These are phyloP conservation scores for Cyphomyrmex costatus DNA, from an alignment of 1,140 invertebrate genomes.

Conservation along the genomic window DNA sequence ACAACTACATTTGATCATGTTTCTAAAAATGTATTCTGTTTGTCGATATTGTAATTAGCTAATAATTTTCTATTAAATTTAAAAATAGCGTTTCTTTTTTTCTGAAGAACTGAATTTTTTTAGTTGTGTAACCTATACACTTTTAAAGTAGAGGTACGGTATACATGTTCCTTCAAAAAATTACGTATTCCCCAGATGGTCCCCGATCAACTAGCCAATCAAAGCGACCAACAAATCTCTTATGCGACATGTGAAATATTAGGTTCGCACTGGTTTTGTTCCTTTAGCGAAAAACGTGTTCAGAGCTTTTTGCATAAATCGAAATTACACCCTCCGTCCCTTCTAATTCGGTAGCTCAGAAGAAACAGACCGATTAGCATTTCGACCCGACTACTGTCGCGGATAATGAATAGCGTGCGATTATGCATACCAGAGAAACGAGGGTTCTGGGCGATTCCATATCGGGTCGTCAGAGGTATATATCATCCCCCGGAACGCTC, in stretches of 20 bases:
- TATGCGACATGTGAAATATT: slow-evolving; percentile 10
- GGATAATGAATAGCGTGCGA: slow-evolving; percentile 65
- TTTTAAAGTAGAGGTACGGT: too few species aligned
- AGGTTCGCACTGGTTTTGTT: background rate
- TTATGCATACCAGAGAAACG: slow-evolving; percentile 58
- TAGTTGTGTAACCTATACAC: too few species aligned
- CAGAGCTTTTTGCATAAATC: slow-evolving; percentile 58
- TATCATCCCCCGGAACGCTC: slow-evolving; percentile 46
- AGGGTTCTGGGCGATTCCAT: slow-evolving; percentile 38
- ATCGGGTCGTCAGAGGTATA: slow-evolving; percentile 41
- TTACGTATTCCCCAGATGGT: background rate
- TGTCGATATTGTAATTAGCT: too few species aligned
- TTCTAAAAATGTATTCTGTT: too few species aligned
- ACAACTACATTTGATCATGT: too few species aligned
- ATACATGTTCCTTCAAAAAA: too few species aligned
- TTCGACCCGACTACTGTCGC: slow-evolving; percentile 53
- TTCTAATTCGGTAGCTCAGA: slow-evolving; percentile 35
- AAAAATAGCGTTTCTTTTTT: too few species aligned
- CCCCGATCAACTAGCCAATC: background rate
- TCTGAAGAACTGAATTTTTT: too few species aligned
- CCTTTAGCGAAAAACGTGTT: slow-evolving; percentile 13
- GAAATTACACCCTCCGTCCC: slow-evolving; percentile 32
- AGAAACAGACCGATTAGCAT: slow-evolving; percentile 62
- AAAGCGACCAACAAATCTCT: background rate
- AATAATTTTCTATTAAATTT: too few species aligned